phyloP scores from a whole-genome alignment of 2,113 vertebrate species.

The Notarius quadriscutis region DNA sequence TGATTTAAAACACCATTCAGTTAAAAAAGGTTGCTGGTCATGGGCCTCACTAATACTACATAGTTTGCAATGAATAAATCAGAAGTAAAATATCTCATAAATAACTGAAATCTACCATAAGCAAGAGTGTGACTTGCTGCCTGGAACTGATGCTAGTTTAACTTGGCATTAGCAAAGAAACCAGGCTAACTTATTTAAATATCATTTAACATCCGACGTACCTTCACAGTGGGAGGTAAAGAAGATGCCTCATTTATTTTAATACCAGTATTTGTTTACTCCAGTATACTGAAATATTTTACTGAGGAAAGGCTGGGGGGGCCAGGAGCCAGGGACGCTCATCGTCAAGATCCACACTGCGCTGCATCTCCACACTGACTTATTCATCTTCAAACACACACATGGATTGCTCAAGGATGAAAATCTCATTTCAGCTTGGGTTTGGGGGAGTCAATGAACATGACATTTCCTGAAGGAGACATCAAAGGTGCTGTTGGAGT shows the following conservation, averaged over 20 bases:
- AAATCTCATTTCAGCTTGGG: neutral
- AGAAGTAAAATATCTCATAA: neutral
- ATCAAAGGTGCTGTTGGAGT: neutral
- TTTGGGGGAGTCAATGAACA: neutral
- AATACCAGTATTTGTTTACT: neutral
- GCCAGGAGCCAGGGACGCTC: neutral
- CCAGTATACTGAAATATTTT: neutral
- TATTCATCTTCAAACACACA: neutral
- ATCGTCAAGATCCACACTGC: neutral
- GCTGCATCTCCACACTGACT: neutral
- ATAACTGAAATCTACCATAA: neutral
- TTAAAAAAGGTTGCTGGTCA: neutral
- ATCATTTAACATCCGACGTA: neutral
- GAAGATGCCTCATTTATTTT: neutral
- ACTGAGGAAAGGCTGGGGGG: neutral
- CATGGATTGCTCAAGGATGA: neutral
- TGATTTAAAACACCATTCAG: neutral
- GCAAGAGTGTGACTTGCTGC: neutral
- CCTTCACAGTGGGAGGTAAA: neutral
- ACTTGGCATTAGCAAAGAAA: neutral
- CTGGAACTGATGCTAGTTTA: neutral
- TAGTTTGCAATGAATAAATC: neutral
- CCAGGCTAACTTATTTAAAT: neutral
- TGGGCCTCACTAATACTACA: neutral
- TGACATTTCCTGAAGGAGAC: neutral